phyloP scores from a whole-genome alignment of 2,113 vertebrate genomes.

The Tautogolabrus adspersus region DNA sequence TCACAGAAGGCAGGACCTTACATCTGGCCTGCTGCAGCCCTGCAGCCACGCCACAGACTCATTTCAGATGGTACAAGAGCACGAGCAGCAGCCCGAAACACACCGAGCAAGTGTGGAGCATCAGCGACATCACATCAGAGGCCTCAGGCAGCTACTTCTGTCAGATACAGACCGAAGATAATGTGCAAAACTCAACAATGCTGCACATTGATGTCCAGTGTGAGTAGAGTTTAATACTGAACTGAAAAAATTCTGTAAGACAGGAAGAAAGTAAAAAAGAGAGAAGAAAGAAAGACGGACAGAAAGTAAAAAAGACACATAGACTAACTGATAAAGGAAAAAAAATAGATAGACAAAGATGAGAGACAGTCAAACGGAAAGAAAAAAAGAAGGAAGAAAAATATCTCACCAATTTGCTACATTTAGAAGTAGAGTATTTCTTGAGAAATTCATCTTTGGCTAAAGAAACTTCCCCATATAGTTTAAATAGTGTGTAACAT shows the following conservation, averaged over 20 bases:
- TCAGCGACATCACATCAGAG: conserved; percentile 20
- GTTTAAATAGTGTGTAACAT: background rate
- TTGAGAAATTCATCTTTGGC: background rate
- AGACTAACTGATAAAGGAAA: too few relatives aligned
- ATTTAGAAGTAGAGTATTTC: too few relatives aligned
- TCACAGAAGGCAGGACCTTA: conserved; percentile 50
- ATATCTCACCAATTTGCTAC: too few relatives aligned
- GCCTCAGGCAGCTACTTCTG: conserved; percentile 67
- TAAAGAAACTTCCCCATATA: background rate
- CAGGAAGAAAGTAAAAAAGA: too few relatives aligned
- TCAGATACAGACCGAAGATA: conserved; percentile 53
- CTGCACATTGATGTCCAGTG: conserved; percentile 61
- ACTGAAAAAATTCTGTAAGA: too few relatives aligned
- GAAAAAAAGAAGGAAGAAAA: too few relatives aligned
- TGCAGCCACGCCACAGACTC: background rate
- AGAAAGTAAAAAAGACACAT: too few relatives aligned
- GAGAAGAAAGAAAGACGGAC: too few relatives aligned
- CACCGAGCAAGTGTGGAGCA: conserved; percentile 53
- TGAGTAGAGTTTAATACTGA: conserved; percentile 41
- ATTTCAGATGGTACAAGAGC: conserved; percentile 63
- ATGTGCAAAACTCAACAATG: conserved; percentile 37
- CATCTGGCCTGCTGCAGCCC: conserved; percentile 69
- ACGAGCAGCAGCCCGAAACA: background rate
- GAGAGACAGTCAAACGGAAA: too few relatives aligned
- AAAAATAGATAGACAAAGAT: too few relatives aligned